Evolutionary conservation across 1,140 invertebrate genomes (phyloP), one percentile per base, ranked within the genome.

Genomic region (Bombus sibiricus): DNA sequence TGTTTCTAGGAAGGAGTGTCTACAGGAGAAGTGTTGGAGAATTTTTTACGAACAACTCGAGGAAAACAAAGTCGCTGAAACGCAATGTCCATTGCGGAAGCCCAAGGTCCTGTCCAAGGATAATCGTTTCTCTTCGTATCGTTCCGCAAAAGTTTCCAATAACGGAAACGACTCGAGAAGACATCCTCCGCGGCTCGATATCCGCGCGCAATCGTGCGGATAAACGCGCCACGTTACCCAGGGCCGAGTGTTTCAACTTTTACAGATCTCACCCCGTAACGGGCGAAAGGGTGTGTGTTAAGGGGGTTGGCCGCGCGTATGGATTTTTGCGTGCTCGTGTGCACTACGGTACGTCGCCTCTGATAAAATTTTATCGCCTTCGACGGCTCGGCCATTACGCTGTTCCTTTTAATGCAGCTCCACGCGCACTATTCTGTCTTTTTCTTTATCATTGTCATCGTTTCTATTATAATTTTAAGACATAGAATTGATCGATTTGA

Each of bases 291-390:
- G 76, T 57, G n/a, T 69, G 83, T 57, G 68, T 80, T 66, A 80
- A 69, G 64, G 32, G 68, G 77, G 68, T 71, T 72, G 75, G n/a
- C 39, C 39, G 76, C 53, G 68, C 53, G 77, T 80, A 85, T 85
- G 83, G 83, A 85, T 85, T 85, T 85, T 85, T 80, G 83, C 83
- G 77, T 72, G 83, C 62, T 76, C 74, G 77, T 69, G 77, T 62
- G 68, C 59, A 83, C 74, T n/a, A 37, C 34, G n/a, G 62, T 34
- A 64, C 71, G 62, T 41, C 75, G 62, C 3, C 53, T n/a, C 68
- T 72, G 76, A 85, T 85, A 72, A 80, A 84, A 84, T 84, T 84
- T 84, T 84, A 84, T 84, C 83, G 76, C 82, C 69, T 79, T 84
- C 82, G 62, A 71, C 75, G 82, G 64, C 37, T 53, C 43, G 73